Base-by-base conservation (phyloP, 2,888 invertebrate genomes). In the Philaethria dido region DNA sequence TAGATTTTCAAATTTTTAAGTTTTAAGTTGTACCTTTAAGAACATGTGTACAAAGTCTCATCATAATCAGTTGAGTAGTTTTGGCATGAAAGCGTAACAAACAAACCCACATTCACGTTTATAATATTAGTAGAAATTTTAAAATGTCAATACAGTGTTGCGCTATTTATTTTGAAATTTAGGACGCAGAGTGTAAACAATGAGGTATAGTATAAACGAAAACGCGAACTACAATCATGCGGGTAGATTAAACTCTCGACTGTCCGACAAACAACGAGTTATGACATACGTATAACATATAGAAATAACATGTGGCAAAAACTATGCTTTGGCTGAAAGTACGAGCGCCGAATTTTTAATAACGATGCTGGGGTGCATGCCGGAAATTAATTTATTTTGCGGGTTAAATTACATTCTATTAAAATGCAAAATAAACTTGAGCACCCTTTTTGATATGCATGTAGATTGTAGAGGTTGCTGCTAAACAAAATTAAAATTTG, bases 181-280 rank as follows among this genome's bases (percentile, higher is more conserved):
- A 18, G 45, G 18, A 14, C 11, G 14, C 20, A 47, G 36, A 25
- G 54, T 20, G 45, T 29, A 52, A 55, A 64, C 61, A 68, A 47
- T 48, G 55, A 64, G 36, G 2, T 57, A 44, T 57, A 68, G 62
- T 50, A 55, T 55, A 68, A 68, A 67, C 67, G 60, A 62, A 70
- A 64, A 68, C 45, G 50, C 62, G 60, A 54, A 68, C 69, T 62
- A 69, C 67, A 61, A 63, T 55, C 57, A 72, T 72, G 69, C 69
- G 72, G 72, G 72, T 67, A 62, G 68, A 66, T 71, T 63, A 68
- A 71, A 68, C 64, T 47, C 66, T 69, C 50, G 61, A 57, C 61
- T 59, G 61, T 61, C 64, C 60, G 57, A 57, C 67, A 69, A 64
- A 68, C 64, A 64, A 64, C 66, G 48, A 54, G 47, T 60, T 60